These are phyloP conservation scores for Macquaria ambigua DNA, from an alignment of 2,113 vertebrate genomes.

Conservation along the genomic window DNA sequence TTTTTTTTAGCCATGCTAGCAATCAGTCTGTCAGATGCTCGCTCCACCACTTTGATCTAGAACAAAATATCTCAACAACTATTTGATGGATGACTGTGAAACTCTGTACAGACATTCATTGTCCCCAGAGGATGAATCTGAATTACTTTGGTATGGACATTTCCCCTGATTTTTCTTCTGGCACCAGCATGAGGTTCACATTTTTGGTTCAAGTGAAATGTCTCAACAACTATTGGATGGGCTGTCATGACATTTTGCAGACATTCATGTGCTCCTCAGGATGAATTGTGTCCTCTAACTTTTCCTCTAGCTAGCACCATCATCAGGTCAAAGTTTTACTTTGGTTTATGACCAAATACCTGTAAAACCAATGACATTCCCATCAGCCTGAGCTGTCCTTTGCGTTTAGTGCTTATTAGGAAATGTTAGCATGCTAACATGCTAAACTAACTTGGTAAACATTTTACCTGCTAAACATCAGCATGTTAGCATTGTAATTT, in stretches of 20 bases:
- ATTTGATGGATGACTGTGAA: background rate
- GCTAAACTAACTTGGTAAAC: background rate
- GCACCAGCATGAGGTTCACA: background rate
- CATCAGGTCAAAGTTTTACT: background rate
- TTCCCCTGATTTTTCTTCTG: background rate
- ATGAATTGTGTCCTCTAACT: background rate
- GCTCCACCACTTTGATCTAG: background rate
- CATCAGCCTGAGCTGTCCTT: background rate
- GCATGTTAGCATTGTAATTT: background rate
- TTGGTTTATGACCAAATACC: background rate
- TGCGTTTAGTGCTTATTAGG: background rate
- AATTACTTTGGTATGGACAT: background rate
- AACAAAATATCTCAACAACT: background rate
- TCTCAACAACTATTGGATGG: background rate
- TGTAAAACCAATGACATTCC: background rate
- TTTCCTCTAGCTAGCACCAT: background rate
- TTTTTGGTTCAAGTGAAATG: background rate
- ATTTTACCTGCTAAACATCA: background rate
- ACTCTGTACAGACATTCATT: background rate
- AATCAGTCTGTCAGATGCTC: background rate
- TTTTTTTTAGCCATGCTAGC: background rate
- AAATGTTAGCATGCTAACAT: background rate
- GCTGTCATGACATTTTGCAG: background rate
- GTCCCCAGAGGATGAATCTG: background rate
- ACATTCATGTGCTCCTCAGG: background rate